Evolutionary conservation across 2,797 vertebrate genomes (phyloP), one percentile per base, ranked within the genome.

Genomic region (Apodemus agrarius): DNA sequence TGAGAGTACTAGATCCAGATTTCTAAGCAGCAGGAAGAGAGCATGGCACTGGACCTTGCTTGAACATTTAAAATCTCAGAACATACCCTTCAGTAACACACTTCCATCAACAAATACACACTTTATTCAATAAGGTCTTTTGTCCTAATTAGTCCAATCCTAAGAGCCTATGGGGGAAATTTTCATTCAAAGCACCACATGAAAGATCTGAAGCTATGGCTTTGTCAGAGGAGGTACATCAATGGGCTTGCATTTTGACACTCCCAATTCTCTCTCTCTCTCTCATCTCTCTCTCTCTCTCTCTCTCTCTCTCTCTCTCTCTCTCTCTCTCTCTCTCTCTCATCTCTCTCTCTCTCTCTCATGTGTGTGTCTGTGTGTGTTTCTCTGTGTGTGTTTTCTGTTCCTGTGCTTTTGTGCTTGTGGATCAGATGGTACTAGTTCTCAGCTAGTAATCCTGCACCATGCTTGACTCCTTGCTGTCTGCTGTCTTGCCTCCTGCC

Each of bases 1-100:
- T 57, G 52, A 57, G 17, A 24, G 19, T 57, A 13, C 5, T 22
- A 7, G 57, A 37, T 37, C 6, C 52, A 57, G 34, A 7, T 37
- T 24, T 11, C 2, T 19, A 80, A 34, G 52, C 34, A 80, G 78
- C 49, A 80, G 10, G 49, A n/a, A 22, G 19, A 80, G 19, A 54
- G 17, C 22, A 2, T n/a, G 19, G 13, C 17, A 54, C 31, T 54
- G 9, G 5, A 22, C 2, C 2, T 6, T 4, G 11, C 34, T 34
- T 80, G 49, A 54, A 2, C 31, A 80, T 49, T 54, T 80, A 19
- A 54, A 76, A 76, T 26, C 40, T 76, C 75, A 29, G 49, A 78
- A 21, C 52, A 54, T 19, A 54, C 19, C 2, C 11, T 52, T 52
- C 17, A 57, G 52, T 24, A 34, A 37, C 34, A n/a, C 22, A 37